Percentiles rank a stretch among this genome's conserved stretches.
phyloP scores from a whole-genome alignment of 2,888 invertebrate species.

The Hyalella azteca region DNA sequence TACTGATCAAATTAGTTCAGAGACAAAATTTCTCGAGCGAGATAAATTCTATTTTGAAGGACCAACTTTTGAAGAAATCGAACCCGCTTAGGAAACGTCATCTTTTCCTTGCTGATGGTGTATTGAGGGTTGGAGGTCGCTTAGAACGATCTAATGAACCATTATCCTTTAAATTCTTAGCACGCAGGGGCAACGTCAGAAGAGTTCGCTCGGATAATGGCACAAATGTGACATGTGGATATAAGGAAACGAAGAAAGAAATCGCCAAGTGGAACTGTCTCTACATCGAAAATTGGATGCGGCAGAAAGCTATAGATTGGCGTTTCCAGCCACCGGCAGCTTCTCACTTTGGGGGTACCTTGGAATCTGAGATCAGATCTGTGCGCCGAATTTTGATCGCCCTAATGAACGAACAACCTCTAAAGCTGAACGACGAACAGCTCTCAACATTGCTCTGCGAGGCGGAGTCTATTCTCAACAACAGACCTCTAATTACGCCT shows the following conservation, averaged over 20 bases:
- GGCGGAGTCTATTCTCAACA: neutral
- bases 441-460: neutral
- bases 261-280: neutral
- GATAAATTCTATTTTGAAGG: too few relatives aligned
- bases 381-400: neutral
- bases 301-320: neutral
- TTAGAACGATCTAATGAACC: too few relatives aligned
- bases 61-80: too few relatives aligned
- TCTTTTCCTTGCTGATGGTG: too few relatives aligned
- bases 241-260: neutral
- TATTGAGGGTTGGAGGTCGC: too few relatives aligned
- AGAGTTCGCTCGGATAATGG: neutral
- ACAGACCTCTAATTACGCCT: neutral
- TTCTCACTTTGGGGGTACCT: neutral
- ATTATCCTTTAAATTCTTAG: too few relatives aligned
- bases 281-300: neutral
- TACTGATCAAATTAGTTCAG: too few relatives aligned
- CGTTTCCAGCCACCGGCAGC: neutral
- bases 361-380: neutral
- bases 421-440: neutral
- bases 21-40: too few relatives aligned
- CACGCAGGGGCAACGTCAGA: neutral
- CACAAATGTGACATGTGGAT: neutral
- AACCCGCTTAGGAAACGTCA: too few relatives aligned
- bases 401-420: neutral